Evolutionary conservation across 2,797 vertebrate genomes (phyloP).

Genomic region (Adrianichthys oophorus): DNA sequence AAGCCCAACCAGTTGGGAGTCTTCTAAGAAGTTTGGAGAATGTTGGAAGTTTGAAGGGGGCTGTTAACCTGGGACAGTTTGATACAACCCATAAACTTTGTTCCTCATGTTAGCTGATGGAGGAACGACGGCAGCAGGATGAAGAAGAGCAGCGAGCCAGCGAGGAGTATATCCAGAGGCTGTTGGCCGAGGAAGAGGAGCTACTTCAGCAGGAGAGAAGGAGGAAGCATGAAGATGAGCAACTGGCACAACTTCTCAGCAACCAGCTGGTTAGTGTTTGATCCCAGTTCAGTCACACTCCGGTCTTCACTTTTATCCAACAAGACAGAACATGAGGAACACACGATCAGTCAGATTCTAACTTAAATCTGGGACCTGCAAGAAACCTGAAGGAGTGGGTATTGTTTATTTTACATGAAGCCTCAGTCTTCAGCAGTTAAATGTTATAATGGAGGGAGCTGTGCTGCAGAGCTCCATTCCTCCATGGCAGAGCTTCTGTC

Average conservation of each 20-base stretch:
- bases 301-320: background rate
- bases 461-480: no score
- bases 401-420: no score
- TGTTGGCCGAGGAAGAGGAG: constrained; percentile 85
- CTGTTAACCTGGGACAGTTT: background rate
- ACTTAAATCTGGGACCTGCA: no score
- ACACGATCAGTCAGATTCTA: no score
- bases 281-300: background rate
- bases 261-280: constrained; percentile 63
- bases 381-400: no score
- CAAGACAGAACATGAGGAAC: background rate
- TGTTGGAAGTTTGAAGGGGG: no score
- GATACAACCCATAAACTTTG: no score
- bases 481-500: no score
- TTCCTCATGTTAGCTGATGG: constrained; percentile 75
- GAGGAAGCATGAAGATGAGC: constrained; percentile 78
- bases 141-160: constrained; percentile 88
- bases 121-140: constrained; percentile 82
- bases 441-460: no score
- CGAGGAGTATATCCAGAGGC: constrained; percentile 85
- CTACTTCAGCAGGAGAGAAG: constrained; percentile 71
- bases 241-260: constrained; percentile 60
- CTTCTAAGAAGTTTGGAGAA: no score
- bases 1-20: no score
- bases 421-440: no score